Evolutionary conservation across 2,113 vertebrate species (phyloP).

Genomic region (Clupea harengus): DNA sequence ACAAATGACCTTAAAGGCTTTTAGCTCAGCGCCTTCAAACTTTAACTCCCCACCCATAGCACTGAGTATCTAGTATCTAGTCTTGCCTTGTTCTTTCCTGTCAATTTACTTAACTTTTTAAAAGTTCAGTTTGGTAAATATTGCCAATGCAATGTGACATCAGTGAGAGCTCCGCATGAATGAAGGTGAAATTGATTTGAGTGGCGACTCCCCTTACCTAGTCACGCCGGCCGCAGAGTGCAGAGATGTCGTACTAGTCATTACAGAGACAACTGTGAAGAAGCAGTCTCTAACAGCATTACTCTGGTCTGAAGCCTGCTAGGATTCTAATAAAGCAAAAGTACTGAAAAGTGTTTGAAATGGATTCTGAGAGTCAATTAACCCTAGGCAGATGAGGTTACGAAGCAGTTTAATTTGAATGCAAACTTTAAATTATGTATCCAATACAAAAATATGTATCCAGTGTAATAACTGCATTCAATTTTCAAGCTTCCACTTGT

Average conservation of each 20-base stretch:
- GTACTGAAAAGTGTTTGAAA: slow-evolving; percentile 49
- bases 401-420: slow-evolving; percentile 52
- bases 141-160: neutral
- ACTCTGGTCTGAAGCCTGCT: neutral
- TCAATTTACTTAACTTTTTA: neutral
- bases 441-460: slow-evolving; percentile 42
- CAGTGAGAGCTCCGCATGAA: neutral
- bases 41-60: no score
- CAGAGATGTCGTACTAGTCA: neutral
- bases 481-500: neutral
- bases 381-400: slow-evolving; percentile 61
- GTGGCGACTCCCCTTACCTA: neutral
- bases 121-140: neutral
- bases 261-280: neutral
- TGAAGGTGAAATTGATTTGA: slow-evolving; percentile 20
- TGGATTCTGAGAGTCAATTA: slow-evolving; percentile 70
- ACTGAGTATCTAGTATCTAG: no score
- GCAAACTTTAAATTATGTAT: slow-evolving; percentile 50
- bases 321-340: neutral
- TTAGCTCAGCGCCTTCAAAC: neutral
- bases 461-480: slow-evolving; percentile 1
- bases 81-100: neutral
- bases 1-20: neutral
- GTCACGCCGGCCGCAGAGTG: neutral
- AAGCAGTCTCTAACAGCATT: neutral